A percentile compares a stretch with the other conserved stretches of the same genome.
Conservation (phyloP, 2,797 vertebrate genomes). For the Natrix natrix region DNA sequence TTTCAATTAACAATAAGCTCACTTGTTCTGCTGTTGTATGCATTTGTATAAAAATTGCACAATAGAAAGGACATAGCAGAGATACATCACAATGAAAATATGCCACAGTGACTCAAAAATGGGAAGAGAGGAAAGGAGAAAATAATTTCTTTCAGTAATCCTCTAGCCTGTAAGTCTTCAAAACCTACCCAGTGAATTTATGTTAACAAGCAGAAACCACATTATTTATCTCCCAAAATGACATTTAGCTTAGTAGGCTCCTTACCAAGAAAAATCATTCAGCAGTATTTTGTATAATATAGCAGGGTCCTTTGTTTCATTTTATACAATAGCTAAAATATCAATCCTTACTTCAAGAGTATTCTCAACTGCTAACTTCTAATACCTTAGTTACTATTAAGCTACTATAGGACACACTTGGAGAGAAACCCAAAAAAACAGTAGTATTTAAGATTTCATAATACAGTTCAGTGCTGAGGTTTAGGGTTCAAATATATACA, state of each 20-base stretch:
- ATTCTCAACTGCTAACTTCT: not conserved
- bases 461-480: not conserved
- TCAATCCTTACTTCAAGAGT: constrained; percentile 14
- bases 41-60: constrained; percentile 16
- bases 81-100: not conserved
- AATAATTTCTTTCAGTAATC: not conserved
- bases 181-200: not conserved
- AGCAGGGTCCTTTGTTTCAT: not conserved
- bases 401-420: not conserved
- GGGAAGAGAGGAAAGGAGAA: not conserved
- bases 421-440: not conserved
- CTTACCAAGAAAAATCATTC: not conserved
- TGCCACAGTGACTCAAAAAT: not conserved
- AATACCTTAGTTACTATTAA: not conserved
- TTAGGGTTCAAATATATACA: not conserved
- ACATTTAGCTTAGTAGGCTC: not conserved
- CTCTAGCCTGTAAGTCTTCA: not conserved
- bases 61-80: constrained; percentile 7
- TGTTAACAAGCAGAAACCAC: not conserved
- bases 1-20: constrained; percentile 16
- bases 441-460: not conserved
- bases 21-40: not conserved
- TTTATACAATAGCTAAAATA: constrained; percentile 26
- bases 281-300: not conserved
- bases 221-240: not conserved